Evolutionary conservation across 2,888 invertebrate species (phyloP), one percentile per base, ranked within the genome.

Genomic region (Nyleta sp.): DNA sequence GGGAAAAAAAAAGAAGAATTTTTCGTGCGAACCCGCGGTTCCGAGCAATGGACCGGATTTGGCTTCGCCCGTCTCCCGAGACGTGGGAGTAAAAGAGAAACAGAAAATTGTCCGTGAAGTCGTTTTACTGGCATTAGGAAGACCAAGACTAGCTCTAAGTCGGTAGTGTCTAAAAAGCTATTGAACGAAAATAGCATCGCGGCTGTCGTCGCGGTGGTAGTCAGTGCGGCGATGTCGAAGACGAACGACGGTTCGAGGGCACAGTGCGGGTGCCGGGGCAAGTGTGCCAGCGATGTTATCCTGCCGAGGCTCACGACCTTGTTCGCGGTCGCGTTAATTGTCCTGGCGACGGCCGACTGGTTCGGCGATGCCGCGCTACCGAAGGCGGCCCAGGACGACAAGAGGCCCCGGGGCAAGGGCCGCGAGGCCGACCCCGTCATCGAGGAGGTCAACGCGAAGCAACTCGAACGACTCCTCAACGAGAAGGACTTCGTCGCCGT

Each of bases 401-500:
- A 84, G 83, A 33, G 50, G 22, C 42, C 64, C 73, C 74, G 72
- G 52, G 40, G 65, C 40, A 80, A 52, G 50, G 46, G 20, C 73
- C 88, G 89, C 80, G 92, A 92, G 85, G 88, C 89, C 86, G 95
- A 95, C 90, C 94, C 96, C 91, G 95, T 96, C 92, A 97, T 97
- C 93, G 97, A 97, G 92, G 97, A 97, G 93, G 96, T 97, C 92
- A 96, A 96, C 92, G 95, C 96, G 91, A 97, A 97, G 92, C 96
- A 97, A 92, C 94, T 97, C 92, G 97, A 97, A 91, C 94, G 96
- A 91, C 94, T 97, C 88, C 94, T 97, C 91, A 94, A 95, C 91
- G 96, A 96, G 87, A 96, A 97, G 94, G 97, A 97, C 92, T 97
- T 96, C 93, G 96, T 97, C 91, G 97, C 97, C 91, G 97, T 97